Evolutionary conservation across 2,888 invertebrate genomes (phyloP).

Genomic region (Eupeodes luniger): DNA sequence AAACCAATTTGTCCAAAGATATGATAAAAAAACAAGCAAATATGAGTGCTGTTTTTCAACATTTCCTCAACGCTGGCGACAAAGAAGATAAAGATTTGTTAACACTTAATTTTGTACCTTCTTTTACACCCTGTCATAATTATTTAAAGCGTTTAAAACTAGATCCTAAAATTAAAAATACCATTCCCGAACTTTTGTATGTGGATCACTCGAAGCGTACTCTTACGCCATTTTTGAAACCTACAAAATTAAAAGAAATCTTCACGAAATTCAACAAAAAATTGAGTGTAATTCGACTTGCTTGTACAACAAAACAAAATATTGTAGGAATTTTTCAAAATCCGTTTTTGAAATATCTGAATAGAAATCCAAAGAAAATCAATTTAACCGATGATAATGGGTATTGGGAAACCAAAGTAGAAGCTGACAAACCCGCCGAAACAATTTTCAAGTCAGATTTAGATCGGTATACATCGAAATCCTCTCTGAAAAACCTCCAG

Average conservation of each 20-base stretch:
- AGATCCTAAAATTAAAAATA: slow-evolving; percentile 36
- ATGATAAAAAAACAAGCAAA: slow-evolving; percentile 76
- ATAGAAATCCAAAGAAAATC: slow-evolving; percentile 70
- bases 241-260: slow-evolving; percentile 75
- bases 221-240: slow-evolving; percentile 79
- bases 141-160: slow-evolving; percentile 79
- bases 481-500: not conserved
- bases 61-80: slow-evolving; percentile 74
- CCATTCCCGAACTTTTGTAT: slow-evolving; percentile 80
- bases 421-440: slow-evolving; percentile 37
- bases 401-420: slow-evolving; percentile 78
- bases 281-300: slow-evolving; percentile 78
- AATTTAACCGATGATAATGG: slow-evolving; percentile 78
- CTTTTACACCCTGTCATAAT: slow-evolving; percentile 80
- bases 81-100: slow-evolving; percentile 13
- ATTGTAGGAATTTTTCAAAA: slow-evolving; percentile 78
- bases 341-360: not conserved
- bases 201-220: slow-evolving; percentile 79
- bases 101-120: slow-evolving; percentile 78
- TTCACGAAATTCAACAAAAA: slow-evolving; percentile 75
- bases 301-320: slow-evolving; percentile 75
- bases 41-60: slow-evolving; percentile 79
- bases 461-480: slow-evolving; percentile 2
- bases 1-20: slow-evolving; percentile 51
- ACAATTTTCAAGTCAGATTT: slow-evolving; percentile 39